Base-by-base conservation (phyloP, 1,140 invertebrate genomes). In the Tetraneura akinire region DNA sequence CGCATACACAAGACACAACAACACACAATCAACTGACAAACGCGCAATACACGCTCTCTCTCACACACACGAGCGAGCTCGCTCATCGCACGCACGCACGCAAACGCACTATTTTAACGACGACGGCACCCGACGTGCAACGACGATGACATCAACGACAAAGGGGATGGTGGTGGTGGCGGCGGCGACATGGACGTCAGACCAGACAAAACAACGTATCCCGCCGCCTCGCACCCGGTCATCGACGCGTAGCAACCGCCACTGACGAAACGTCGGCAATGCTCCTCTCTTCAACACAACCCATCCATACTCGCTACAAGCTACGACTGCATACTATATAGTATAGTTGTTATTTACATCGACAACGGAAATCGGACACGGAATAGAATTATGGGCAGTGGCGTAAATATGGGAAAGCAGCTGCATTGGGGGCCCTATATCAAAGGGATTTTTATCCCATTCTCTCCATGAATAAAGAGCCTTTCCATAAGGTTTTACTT, bases 131-230 rank as follows among this genome's bases (percentile, higher is more conserved):
- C 60, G 60, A 29, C 18, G 32, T 18, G 64, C 18, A 18, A 37
- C 1, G 29, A 16, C 6, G 62, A n/a, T n/a, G n/a, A n/a, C n/a
- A n/a, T n/a, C n/a, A n/a, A n/a, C n/a, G n/a, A n/a, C n/a, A n/a
- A n/a, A n/a, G n/a, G 18, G 18, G 62, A 37, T 4, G n/a, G 14
- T 45, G 45, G 23, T 6, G 51, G 70, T 49, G 23, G 18, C 49
- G 71, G 4, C 47, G 51, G n/a, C 45, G 51, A 60, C 71, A 55
- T 51, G 71, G 51, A 60, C 74, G 73, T 76, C 73, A 76, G 53
- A 78, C 74, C 74, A 78, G 74, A 78, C 74, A 78, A 78, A 78
- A 78, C 74, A 78, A 78, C 74, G 42, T 26, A 13, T n/a, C 51
- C 32, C 23, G 42, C 9, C 45, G 21, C 21, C 42, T 42, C 45